A percentile compares a stretch with the other conserved stretches of the same genome.
These are phyloP conservation scores for Germaria angustata DNA, from an alignment of 2,888 invertebrate genomes.

Conservation along the genomic window DNA sequence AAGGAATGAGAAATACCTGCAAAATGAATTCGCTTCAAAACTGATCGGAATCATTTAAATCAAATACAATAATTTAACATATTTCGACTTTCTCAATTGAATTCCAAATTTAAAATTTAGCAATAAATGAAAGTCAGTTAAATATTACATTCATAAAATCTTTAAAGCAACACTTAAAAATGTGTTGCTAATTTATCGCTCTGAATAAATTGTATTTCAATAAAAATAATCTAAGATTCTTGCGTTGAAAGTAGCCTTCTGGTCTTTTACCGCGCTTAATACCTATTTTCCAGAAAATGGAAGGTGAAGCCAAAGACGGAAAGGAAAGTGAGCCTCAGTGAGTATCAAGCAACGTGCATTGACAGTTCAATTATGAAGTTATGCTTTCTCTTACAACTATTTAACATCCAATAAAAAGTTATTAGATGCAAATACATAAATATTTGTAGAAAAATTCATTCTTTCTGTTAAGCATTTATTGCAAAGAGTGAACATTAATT, in stretches of 20 bases:
- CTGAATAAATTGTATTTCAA: not conserved
- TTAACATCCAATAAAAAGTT: not conserved
- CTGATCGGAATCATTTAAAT: too few species aligned
- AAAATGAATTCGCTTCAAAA: too few species aligned
- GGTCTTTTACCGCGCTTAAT: slow-evolving; percentile 17
- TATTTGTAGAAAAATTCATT: not conserved
- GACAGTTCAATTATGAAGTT: not conserved
- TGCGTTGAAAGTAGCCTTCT: slow-evolving; percentile 47
- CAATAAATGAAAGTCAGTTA: too few species aligned
- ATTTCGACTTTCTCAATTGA: too few species aligned
- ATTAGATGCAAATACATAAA: not conserved
- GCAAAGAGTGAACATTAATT: not conserved
- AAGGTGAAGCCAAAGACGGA: slow-evolving; percentile 54
- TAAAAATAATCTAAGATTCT: slow-evolving; percentile 25
- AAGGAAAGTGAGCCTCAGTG: slow-evolving; percentile 58
- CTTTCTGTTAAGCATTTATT: not conserved
- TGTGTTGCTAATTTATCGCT: not conserved
- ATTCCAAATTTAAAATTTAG: too few species aligned
- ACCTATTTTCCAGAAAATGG: slow-evolving; percentile 40
- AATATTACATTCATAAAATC: not conserved
- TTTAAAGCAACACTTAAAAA: not conserved
- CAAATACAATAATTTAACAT: too few species aligned
- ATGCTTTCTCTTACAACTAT: not conserved
- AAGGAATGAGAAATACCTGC: too few species aligned
- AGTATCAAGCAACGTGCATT: slow-evolving; percentile 28